Base-by-base conservation (phyloP, 2,888 invertebrate genomes). In the Diarsia dahlii region DNA sequence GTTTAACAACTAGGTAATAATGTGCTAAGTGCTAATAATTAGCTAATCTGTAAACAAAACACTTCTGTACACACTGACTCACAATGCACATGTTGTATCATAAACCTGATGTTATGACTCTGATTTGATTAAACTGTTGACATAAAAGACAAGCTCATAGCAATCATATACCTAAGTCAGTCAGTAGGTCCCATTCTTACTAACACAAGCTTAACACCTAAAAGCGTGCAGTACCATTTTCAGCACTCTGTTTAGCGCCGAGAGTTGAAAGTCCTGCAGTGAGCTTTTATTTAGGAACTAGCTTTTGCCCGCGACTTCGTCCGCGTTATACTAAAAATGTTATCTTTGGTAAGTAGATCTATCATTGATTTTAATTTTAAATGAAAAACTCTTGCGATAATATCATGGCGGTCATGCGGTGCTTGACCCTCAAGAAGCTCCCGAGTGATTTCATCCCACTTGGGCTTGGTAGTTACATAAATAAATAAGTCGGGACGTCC, bases 11-110 rank as follows among this genome's bases (percentile, higher is more conserved):
- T 13, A 45, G n/a, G 13, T 13, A n/a, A 28, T 28, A 28, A 28
- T 45, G n/a, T 45, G 8, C n/a, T 63, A 63, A 45, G 15, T 45
- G 8, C 3, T 45, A n/a, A 12, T 63, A 63, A 45, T n/a, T 45
- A 45, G 13, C 45, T 45, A n/a, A 63, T 63, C n/a, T 45, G n/a
- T 63, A 63, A 63, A 63, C 63, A 63, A 63, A 23, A 3, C 15
- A 45, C 63, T 45, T 63, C 3, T 63, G n/a, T 23, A 63, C 15
- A 39, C 13, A 48, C 48, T 63, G 45, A 63, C 45, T 63, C 45
- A 45, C 63, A 45, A n/a, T 63, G 63, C 63, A 63, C 63, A 63
- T 63, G 62, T 63, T 45, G n/a, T 45, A n/a, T 45, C 39, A n/a
- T 45, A 63, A 63, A n/a, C 6, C 39, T n/a, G 45, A n/a, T 39